A percentile compares a stretch with the other conserved stretches of the same genome.
Evolutionary conservation across 1,140 invertebrate species (phyloP).

Genomic region (Metopolophium dirhodum): DNA sequence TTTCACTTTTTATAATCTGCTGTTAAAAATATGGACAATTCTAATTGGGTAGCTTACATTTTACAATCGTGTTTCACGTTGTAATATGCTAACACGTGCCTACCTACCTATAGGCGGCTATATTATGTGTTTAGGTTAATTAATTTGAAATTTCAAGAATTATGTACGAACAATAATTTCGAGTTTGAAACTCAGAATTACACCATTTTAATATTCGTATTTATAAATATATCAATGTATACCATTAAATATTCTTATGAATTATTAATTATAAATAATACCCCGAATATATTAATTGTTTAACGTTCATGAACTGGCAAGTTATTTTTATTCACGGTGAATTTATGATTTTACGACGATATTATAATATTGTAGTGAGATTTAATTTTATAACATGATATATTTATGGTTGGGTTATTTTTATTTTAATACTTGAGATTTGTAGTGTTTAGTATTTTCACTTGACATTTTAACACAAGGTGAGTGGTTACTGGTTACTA

Average conservation of each 20-base stretch:
- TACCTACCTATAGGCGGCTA: background rate
- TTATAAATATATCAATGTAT: background rate
- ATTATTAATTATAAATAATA: background rate
- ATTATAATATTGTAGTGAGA: background rate
- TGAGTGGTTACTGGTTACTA: background rate
- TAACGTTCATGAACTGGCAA: background rate
- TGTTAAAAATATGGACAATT: background rate
- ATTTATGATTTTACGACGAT: background rate
- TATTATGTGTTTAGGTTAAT: background rate
- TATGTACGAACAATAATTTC: background rate
- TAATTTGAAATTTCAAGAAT: background rate
- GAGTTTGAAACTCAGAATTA: background rate
- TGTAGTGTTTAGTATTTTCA: background rate
- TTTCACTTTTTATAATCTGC: background rate
- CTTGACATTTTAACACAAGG: background rate
- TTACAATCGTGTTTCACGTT: background rate
- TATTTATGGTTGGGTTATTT: background rate
- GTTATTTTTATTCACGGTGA: background rate
- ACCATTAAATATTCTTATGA: no score
- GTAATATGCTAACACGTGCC: background rate
- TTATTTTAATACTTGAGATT: background rate
- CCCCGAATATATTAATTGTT: background rate
- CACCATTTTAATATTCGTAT: background rate
- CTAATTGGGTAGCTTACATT: background rate
- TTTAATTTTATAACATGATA: background rate